Evolutionary conservation across 2,888 invertebrate species (phyloP), one percentile per base, ranked within the genome.

Genomic region (Platypus cylindrus): DNA sequence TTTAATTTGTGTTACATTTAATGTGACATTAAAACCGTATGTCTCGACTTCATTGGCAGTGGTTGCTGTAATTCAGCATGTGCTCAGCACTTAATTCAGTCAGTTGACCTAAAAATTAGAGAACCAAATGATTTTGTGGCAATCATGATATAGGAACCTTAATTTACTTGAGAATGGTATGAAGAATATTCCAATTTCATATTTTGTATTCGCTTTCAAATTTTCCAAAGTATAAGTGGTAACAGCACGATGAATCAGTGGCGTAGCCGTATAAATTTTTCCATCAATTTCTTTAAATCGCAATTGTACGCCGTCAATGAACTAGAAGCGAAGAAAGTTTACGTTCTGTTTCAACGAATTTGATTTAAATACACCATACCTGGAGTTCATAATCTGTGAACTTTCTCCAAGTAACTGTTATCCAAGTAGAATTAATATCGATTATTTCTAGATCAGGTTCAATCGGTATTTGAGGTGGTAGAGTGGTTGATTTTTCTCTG

Each of bases 301-400:
- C 46, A 91, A 64, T 62, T 89, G 89, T 26, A 90, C 77, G 1
- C 87, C 90, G 52, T 91, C 90, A 36, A 90, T 83, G 50, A 80
- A 83, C 49, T 78, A 78, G 15, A 31, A 40, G 14, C 28, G 28
- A 34, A 11, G 29, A 11, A 5, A 20, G 20, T 5, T 20, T 7
- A 9, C 9, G n/a, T 24, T 24, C 12, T 24, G n/a, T 7, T 24
- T 11, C 3, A 24, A 4, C n/a, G n/a, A n/a, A n/a, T n/a, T n/a
- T n/a, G n/a, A n/a, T n/a, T n/a, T n/a, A n/a, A n/a, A n/a, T n/a
- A n/a, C n/a, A 15, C n/a, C 25, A 8, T 36, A 43, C 43, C 36
- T 43, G 43, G 44, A 85, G 59, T 54, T 90, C 89, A 26, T 79
- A 75, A 38, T 82, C 80, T 1, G 73, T 70, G 50, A 90, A 79